These are phyloP conservation scores for Oryctes rhinoceros DNA, from an alignment of 1,140 invertebrate genomes.

Conservation along the genomic window DNA sequence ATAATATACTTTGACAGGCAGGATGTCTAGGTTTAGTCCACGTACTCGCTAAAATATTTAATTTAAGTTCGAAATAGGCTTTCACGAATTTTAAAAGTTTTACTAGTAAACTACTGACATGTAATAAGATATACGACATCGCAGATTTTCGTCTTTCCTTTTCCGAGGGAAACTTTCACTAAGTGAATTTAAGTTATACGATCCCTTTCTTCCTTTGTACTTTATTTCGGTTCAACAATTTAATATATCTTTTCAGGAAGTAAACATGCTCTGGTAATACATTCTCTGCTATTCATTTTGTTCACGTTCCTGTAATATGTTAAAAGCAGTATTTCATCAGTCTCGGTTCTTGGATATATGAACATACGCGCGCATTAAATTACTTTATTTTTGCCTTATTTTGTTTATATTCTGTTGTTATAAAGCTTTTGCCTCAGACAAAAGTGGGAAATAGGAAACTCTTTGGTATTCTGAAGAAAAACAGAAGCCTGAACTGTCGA, in stretches of 20 bases:
- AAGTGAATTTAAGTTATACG: conserved; percentile 33
- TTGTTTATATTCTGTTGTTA: too few relatives aligned
- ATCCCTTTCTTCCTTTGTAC: conserved; percentile 17
- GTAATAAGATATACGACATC: conserved; percentile 20
- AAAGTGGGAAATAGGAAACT: too few relatives aligned
- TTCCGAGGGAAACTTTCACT: conserved; percentile 27
- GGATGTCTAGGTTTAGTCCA: too few relatives aligned
- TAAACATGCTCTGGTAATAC: background rate
- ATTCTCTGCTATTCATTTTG: background rate
- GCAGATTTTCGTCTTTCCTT: conserved; percentile 16
- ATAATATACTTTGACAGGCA: too few relatives aligned
- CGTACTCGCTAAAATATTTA: background rate
- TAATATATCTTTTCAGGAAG: background rate
- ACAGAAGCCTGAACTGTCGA: background rate
- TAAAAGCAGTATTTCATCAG: background rate
- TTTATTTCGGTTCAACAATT: conserved; percentile 24
- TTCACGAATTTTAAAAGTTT: conserved; percentile 12
- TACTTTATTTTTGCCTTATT: too few relatives aligned
- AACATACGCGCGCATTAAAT: background rate
- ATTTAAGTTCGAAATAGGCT: conserved; percentile 11
- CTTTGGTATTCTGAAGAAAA: background rate
- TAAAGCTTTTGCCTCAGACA: too few relatives aligned
- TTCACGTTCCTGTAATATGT: background rate
- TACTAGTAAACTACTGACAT: background rate
- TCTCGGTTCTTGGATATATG: background rate